Evolutionary conservation across 2,888 invertebrate genomes (phyloP), one percentile per base, ranked within the genome.

Genomic region (Beris morrisii): DNA sequence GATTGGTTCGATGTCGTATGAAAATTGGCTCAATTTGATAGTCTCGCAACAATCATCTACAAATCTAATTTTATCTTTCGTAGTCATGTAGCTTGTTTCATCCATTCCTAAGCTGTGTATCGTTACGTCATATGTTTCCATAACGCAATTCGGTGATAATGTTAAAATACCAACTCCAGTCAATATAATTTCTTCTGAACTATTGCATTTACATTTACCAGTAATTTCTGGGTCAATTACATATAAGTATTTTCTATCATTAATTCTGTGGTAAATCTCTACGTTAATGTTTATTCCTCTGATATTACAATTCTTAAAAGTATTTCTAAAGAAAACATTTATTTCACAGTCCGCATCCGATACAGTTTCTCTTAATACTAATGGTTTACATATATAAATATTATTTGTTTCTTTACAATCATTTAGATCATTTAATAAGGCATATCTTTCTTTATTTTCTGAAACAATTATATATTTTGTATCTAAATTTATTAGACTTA

Each of bases 111-210:
- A 9, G 30, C 53, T 53, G 5, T 30, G 53, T 50, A 53, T 12
- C 9, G 53, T 53, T 28, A 30, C 30, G n/a, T 53, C 53, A 30
- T 53, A 53, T 30, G 53, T 53, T 53, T 53, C 53, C 22, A 22
- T 22, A 22, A 22, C 22, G 22, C 22, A 22, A 22, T 22, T 22
- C 3, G 22, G 22, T 22, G 6, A 53, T 28, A 53, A 22, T 2
- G 22, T 53, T 9, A 30, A 22, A 30, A 53, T 53, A 30, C 53
- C 15, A 30, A 53, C n/a, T n/a, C 53, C 53, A 9, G 22, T n/a
- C 6, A 53, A 53, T 31, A 13, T 28, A n/a, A 53, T 53, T 53
- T 53, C 30, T 53, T 53, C 53, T 9, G 12, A 15, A 3, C 7
- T 15, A 13, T 50, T 50, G 9, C 12, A 12, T 7, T 13, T 50